phyloP scores from a whole-genome alignment of 2,113 vertebrate species.

The Clarias batrachus region DNA sequence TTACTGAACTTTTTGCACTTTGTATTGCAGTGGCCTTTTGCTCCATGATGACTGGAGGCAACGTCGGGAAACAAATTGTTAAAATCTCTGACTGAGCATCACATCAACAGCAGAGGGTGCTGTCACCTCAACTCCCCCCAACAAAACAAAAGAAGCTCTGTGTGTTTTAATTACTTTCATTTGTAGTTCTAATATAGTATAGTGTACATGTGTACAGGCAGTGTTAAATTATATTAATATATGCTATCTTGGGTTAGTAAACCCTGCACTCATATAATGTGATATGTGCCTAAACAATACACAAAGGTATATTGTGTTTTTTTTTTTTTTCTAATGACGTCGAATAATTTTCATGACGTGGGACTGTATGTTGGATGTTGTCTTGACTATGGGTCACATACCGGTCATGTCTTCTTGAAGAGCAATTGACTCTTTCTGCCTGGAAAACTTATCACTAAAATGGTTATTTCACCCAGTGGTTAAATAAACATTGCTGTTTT shows the following conservation, averaged over 20 bases:
- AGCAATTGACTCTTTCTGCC: not conserved
- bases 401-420: not conserved
- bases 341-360: not conserved
- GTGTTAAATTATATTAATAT: not conserved
- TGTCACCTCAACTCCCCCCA: not conserved
- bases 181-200: not conserved
- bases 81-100: constrained; percentile 76
- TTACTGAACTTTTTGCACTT: not conserved
- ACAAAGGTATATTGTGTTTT: not conserved
- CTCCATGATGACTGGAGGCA: constrained; percentile 94
- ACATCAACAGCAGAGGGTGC: not conserved
- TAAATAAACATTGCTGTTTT: constrained; percentile 1
- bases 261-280: not conserved
- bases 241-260: not conserved
- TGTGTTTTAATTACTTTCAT: constrained; percentile 15
- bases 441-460: not conserved
- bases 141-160: not conserved
- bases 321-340: not conserved
- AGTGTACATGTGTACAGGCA: not conserved
- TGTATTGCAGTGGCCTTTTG: constrained; percentile 85
- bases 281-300: not conserved
- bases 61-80: constrained; percentile 91
- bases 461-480: not conserved
- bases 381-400: not conserved
- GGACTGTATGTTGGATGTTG: not conserved